Evolutionary conservation across 2,113 vertebrate species (phyloP), one percentile per base, ranked within the genome.

Genomic region (Toxotes chatareus): DNA sequence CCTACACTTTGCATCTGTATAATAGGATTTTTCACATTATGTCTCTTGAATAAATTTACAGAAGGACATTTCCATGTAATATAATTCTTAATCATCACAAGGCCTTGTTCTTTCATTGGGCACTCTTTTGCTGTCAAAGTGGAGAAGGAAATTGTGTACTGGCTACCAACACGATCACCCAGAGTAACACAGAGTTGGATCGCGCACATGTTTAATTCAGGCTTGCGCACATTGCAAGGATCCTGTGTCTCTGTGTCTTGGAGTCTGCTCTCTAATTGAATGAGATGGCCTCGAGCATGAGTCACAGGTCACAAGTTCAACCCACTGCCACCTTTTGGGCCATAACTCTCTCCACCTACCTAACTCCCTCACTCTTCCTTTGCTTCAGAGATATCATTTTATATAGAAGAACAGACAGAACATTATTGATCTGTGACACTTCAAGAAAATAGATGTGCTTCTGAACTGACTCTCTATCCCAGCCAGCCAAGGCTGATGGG

Each of bases 401-500:
- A 86, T 84, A 64, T 73, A 85, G 66, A 84, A 34, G 66, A 89
- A 57, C 47, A 31, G 79, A 90, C 82, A 53, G 70, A 49, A 11
- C 56, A 0, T 72, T 91, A 88, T 92, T 63, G 84, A 90, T 90
- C 83, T 56, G 73, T 83, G 68, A 76, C 89, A 78, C 75, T 81
- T 86, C 70, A 77, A 56, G 68, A 90, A 87, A 92, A 90, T 78
- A 80, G 81, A 92, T 90, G 79, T 69, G 68, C 67, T 64, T 75
- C 73, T 79, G 47, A 32, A 55, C 83, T 51, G 80, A 77, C 73
- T 80, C 76, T 34, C 14, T 76, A 32, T 55, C 55, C 80, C 81
- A 13, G 80, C 88, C 46, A 8, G 76, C 73, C 79, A 62, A 80
- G 73, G 60, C 66, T 64, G 84, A 87, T 79, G 38, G 42, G 71